phyloP scores from a whole-genome alignment of 2,888 invertebrate species.

The Malthinus seriepunctatus region DNA sequence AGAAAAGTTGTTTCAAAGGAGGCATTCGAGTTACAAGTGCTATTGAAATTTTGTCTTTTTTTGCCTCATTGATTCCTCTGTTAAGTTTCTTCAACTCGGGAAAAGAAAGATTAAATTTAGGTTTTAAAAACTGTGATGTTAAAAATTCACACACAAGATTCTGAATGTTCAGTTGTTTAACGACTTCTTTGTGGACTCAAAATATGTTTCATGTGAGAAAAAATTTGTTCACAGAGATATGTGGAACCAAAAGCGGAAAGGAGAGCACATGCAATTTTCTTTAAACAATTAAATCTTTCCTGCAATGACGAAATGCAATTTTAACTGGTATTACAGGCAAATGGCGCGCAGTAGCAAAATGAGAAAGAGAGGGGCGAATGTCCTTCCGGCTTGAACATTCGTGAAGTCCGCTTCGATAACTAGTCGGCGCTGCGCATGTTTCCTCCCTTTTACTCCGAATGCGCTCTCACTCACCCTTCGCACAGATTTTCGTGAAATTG shows the following conservation, averaged over 20 bases:
- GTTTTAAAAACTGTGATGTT: no score
- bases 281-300: conserved; percentile 14
- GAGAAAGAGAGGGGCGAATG: conserved; percentile 1
- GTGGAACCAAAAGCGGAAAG: conserved; percentile 17
- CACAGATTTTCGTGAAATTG: not conserved
- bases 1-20: no score
- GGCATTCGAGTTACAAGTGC: no score
- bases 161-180: conserved; percentile 16
- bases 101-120: no score
- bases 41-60: no score
- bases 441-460: not conserved
- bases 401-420: not conserved
- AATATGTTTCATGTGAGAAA: conserved; percentile 23
- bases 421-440: not conserved
- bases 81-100: no score
- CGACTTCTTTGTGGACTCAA: conserved; percentile 19
- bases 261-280: conserved; percentile 18
- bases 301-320: conserved; percentile 7
- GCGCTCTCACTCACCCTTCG: not conserved
- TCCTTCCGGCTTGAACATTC: not conserved
- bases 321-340: not conserved
- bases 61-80: no score
- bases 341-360: not conserved
- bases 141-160: conserved; percentile 6
- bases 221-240: conserved; percentile 21